Percentiles rank a stretch among this genome's conserved stretches.
These are phyloP conservation scores for Caenorhabditis tropicalis DNA, from an alignment of 1,140 invertebrate genomes.

Conservation along the genomic window DNA sequence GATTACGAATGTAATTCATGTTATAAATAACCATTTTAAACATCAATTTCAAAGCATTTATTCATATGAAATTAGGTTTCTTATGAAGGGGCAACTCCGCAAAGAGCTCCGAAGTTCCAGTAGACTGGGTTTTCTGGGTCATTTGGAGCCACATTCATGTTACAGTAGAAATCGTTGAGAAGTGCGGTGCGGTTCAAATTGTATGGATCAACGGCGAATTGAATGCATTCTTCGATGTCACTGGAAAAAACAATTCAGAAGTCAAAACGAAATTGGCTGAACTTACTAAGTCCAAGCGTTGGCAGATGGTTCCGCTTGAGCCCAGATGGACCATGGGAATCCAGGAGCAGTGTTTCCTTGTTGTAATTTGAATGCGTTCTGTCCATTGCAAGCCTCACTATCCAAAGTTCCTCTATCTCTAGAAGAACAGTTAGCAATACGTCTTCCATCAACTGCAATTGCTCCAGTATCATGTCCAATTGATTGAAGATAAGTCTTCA, in stretches of 20 bases:
- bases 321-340: not conserved
- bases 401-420: not conserved
- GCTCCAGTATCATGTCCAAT: not conserved
- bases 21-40: slow-evolving; percentile 24
- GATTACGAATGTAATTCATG: not conserved
- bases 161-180: slow-evolving; percentile 1
- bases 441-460: not conserved
- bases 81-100: not conserved
- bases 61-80: not conserved
- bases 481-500: not conserved
- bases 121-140: not conserved
- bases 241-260: not conserved
- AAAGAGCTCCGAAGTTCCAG: slow-evolving; percentile 10
- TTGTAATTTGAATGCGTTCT: not conserved
- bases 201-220: not conserved
- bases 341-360: not conserved
- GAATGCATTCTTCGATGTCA: slow-evolving; percentile 19
- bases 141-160: not conserved
- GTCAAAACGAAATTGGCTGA: not conserved
- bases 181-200: too few species aligned
- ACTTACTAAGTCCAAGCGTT: not conserved
- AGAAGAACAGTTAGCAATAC: not conserved
- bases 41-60: not conserved
- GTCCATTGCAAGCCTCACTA: not conserved
- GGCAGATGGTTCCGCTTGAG: not conserved